A percentile compares a stretch with the other conserved stretches of the same genome.
These are phyloP conservation scores for Holcopasites calliopsidis DNA, from an alignment of 1,140 invertebrate species.

Conservation along the genomic window DNA sequence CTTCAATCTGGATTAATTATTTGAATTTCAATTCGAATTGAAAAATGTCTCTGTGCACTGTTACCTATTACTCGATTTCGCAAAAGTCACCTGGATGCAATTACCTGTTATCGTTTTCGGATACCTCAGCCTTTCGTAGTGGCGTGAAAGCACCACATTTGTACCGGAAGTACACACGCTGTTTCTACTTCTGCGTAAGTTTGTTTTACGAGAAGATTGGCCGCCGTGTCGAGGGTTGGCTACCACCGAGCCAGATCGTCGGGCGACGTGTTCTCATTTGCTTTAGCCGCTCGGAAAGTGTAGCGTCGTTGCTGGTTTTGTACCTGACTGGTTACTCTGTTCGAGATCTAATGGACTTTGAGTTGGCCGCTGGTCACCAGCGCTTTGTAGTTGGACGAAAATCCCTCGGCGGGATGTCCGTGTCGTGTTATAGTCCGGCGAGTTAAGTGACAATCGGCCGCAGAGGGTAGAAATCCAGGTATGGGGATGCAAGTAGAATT, in stretches of 20 bases:
- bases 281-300: background rate
- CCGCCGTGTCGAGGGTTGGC: background rate
- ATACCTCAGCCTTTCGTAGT: background rate
- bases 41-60: too few species aligned
- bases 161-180: background rate
- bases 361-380: background rate
- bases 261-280: background rate
- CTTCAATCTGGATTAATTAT: too few species aligned
- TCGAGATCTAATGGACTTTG: too few species aligned
- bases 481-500: too few species aligned
- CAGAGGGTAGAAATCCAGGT: too few species aligned
- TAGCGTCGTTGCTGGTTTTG: slow-evolving; percentile 15
- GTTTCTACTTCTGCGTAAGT: background rate
- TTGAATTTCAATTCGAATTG: too few species aligned
- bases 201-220: slow-evolving; percentile 3
- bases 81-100: slow-evolving; percentile 48
- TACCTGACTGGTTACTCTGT: background rate
- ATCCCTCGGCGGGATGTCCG: background rate
- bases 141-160: background rate
- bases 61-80: too few species aligned
- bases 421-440: background rate
- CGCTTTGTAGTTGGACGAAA: background rate
- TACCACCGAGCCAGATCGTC: slow-evolving; percentile 1
- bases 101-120: background rate
- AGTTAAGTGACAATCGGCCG: background rate